Base-by-base conservation (phyloP, 2,888 invertebrate genomes). In the Timandra comae region DNA sequence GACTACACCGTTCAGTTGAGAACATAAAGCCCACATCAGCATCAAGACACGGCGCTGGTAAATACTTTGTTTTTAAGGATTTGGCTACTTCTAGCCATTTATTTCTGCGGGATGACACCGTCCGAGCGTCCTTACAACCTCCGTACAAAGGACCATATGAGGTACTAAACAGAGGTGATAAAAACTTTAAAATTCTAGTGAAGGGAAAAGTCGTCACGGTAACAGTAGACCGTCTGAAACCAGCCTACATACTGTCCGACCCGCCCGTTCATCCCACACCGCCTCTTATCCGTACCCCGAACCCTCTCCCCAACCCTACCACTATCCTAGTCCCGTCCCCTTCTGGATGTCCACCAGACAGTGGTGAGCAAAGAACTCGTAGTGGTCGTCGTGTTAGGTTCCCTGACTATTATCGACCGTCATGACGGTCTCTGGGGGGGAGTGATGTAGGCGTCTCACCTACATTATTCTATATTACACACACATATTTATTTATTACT, bases 161-260 rank as follows among this genome's bases (percentile, higher is more conserved):
- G 10, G 23, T 37, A 2, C n/a, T 35, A 7, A 10, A 16, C 1
- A 8, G 29, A 16, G 26, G 20, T 2, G 21, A 21, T 1, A 32
- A 32, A n/a, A 32, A 23, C 3, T 11, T 28, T 3, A 27, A 21
- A 5, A n/a, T 33, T 3, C 7, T 8, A 11, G 7, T 28, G 3
- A 16, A 12, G 7, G 16, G 16, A 4, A 22, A 16, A 24, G 23
- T 28, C 2, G 22, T 10, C 7, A 23, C 12, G 9, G 28, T 33
- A n/a, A 24, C 23, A 3, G 5, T 33, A 10, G 52, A 57, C 28
- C 33, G 53, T 4, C 13, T 57, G 0, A 55, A 55, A 38, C 55
- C 56, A 3, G 52, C 52, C 20, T 35, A 16, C 12, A 5, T 23
- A 23, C 16, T 5, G n/a, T 16, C 16, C 3, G 16, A 3, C n/a